Evolutionary conservation across 2,113 vertebrate species (phyloP).

Genomic region (Eleginops maclovinus): DNA sequence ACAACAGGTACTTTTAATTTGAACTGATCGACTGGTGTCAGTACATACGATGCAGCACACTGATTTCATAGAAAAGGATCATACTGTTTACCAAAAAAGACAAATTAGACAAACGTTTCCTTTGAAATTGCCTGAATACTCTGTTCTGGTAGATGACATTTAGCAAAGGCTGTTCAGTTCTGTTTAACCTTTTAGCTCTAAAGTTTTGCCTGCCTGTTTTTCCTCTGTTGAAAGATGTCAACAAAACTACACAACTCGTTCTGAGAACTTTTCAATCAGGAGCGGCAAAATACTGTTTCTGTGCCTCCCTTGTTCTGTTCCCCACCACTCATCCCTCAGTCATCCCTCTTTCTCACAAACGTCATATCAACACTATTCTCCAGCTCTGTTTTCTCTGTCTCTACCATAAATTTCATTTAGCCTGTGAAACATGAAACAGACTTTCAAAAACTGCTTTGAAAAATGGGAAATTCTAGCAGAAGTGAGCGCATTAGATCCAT

Average conservation of each 20-base stretch:
- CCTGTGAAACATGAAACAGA: slow-evolving; percentile 20
- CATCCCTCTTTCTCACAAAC: slow-evolving; percentile 13
- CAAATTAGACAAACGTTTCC: not conserved
- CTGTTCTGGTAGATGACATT: not conserved
- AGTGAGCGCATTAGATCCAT: slow-evolving; percentile 1
- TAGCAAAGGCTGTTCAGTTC: not conserved
- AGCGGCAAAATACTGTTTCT: slow-evolving; percentile 13
- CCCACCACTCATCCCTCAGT: not conserved
- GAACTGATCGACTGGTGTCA: not conserved
- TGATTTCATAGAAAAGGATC: slow-evolving; percentile 3
- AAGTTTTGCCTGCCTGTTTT: not conserved
- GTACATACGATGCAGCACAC: not conserved
- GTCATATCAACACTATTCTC: not conserved
- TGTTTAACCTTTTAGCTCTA: not conserved
- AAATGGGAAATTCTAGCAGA: not conserved
- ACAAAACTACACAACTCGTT: slow-evolving; percentile 18
- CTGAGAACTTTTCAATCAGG: slow-evolving; percentile 23
- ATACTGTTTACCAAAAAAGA: too few species aligned
- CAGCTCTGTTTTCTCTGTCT: slow-evolving; percentile 2
- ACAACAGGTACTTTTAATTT: slow-evolving; percentile 1
- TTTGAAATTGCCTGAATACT: not conserved
- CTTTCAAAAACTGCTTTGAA: not conserved
- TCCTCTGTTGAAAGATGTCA: slow-evolving; percentile 7
- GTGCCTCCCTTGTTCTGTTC: slow-evolving; percentile 8
- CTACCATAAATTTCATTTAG: slow-evolving; percentile 4